Conservation (phyloP, 2,888 invertebrate species). For the Coecobrya sp. region DNA sequence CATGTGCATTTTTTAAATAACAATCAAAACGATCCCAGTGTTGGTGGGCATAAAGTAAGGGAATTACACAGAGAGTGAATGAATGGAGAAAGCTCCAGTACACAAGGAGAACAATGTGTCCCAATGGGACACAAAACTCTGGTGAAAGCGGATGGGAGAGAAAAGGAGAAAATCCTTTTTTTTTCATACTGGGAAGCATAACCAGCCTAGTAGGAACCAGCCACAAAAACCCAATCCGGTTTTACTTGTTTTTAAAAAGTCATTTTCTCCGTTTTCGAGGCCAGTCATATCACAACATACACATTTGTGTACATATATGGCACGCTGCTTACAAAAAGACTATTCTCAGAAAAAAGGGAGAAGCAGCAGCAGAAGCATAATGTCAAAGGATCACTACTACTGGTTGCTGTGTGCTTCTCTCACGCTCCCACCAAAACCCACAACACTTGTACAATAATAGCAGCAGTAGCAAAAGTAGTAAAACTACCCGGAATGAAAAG, state of each 20-base stretch:
- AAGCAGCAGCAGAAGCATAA: conserved; percentile 8
- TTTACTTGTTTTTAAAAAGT: conserved; percentile 56
- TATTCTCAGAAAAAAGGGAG: too few relatives aligned
- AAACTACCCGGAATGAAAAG: conserved; percentile 8
- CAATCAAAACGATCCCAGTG: conserved; percentile 34
- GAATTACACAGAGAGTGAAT: conserved; percentile 3
- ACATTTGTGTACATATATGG: not conserved
- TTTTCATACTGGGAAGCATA: not conserved
- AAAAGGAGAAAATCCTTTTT: conserved; percentile 42
- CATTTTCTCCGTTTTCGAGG: conserved; percentile 49
- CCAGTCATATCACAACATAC: conserved; percentile 11
- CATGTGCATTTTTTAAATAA: conserved; percentile 45
- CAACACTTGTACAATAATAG: conserved; percentile 1
- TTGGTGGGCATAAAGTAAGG: not conserved
- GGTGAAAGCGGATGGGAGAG: conserved; percentile 44
- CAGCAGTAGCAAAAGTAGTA: not conserved
- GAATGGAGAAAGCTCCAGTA: not conserved
- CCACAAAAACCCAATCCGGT: conserved; percentile 49
- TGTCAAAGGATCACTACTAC: conserved; percentile 64
- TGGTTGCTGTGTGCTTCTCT: conserved; percentile 16
- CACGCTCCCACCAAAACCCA: not conserved
- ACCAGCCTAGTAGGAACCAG: conserved; percentile 11
- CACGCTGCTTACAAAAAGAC: too few relatives aligned
- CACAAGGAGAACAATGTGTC: conserved; percentile 50
- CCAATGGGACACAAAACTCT: not conserved